phyloP scores from a whole-genome alignment of 2,113 vertebrate genomes.

The Sapajus apella region DNA sequence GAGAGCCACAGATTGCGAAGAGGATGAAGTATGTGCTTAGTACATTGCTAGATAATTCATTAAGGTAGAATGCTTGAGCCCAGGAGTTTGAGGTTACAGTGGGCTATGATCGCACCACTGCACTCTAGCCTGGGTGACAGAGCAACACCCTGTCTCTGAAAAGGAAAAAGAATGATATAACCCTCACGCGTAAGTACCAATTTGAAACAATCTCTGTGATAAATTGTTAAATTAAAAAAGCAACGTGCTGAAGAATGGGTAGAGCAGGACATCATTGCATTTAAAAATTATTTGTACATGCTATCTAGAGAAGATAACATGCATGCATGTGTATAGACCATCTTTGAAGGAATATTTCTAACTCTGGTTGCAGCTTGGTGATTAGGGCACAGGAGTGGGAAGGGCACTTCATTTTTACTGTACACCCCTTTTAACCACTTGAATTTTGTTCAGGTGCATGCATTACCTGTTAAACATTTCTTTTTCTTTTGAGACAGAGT shows the following conservation, averaged over 20 bases:
- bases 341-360: not conserved
- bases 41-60: not conserved
- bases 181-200: not conserved
- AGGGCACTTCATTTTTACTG: not conserved
- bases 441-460: not conserved
- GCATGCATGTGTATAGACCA: not conserved
- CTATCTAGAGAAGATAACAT: not conserved
- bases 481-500: not conserved
- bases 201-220: not conserved
- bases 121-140: not conserved
- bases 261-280: not conserved
- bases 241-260: not conserved
- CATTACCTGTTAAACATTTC: not conserved
- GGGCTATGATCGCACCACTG: not conserved
- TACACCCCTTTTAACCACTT: not conserved
- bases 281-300: not conserved
- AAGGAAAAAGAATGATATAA: not conserved
- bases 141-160: not conserved
- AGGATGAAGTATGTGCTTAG: not conserved
- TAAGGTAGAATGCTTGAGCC: not conserved
- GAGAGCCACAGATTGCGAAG: not conserved
- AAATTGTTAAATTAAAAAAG: not conserved
- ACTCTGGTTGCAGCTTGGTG: not conserved
- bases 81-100: not conserved
- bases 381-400: not conserved